These are phyloP conservation scores for Betta splendens DNA, from an alignment of 2,797 vertebrate genomes.

Conservation along the genomic window DNA sequence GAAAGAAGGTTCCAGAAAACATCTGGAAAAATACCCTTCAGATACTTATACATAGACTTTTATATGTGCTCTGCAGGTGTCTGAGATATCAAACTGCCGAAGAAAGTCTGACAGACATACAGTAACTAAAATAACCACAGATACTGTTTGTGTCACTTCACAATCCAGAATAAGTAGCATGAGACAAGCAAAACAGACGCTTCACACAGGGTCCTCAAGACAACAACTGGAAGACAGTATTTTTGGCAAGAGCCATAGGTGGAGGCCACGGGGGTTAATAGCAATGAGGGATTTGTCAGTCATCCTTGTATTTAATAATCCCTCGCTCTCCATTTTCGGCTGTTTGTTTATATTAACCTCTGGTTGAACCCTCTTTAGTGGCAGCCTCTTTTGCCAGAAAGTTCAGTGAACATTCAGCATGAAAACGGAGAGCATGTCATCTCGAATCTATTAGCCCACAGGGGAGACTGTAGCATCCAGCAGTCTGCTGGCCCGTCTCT, in stretches of 20 bases:
- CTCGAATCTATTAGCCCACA: slow-evolving; percentile 94
- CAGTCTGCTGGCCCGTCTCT: slow-evolving; percentile 71
- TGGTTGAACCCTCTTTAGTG: slow-evolving; percentile 97
- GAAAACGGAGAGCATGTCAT: slow-evolving; percentile 92
- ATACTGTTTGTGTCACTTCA: slow-evolving; percentile 8
- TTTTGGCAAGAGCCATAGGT: slow-evolving; percentile 76
- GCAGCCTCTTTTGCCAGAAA: slow-evolving; percentile 93
- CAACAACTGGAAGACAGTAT: slow-evolving; percentile 57
- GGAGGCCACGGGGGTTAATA: slow-evolving; percentile 93
- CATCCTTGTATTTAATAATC: slow-evolving; percentile 93
- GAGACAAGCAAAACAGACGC: slow-evolving; percentile 33
- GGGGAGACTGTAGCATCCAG: slow-evolving; percentile 86
- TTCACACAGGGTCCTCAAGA: slow-evolving; percentile 59
- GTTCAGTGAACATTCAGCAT: slow-evolving; percentile 92
- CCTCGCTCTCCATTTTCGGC: slow-evolving; percentile 90
- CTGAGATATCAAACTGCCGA: not conserved
- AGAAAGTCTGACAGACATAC: not conserved
- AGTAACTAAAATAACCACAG: not conserved
- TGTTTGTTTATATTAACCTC: slow-evolving; percentile 99
- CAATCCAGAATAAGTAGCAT: slow-evolving; percentile 37
- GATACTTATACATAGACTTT: not conserved
- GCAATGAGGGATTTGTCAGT: slow-evolving; percentile 94
- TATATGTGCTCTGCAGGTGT: not conserved
- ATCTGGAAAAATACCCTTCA: not conserved
- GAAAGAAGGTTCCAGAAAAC: not conserved